Percentiles rank a stretch among this genome's conserved stretches.
These are phyloP conservation scores for Leucophenga montana DNA, from an alignment of 2,888 invertebrate species.

Conservation along the genomic window DNA sequence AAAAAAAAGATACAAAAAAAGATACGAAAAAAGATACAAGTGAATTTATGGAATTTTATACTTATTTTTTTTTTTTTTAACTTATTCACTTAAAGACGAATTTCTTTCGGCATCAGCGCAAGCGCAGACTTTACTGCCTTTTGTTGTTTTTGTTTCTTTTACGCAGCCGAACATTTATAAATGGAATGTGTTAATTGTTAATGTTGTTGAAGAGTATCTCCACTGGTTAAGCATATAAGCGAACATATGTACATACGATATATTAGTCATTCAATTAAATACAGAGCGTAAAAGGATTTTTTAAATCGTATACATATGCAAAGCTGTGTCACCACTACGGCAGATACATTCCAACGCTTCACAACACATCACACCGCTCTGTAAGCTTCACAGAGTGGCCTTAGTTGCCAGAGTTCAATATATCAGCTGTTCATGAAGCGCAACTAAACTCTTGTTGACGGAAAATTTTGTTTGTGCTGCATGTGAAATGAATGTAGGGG, in stretches of 20 bases:
- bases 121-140: not conserved
- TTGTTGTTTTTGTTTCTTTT: not conserved
- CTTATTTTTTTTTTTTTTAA: not conserved
- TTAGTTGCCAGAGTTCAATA: not conserved
- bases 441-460: not conserved
- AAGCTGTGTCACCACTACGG: too few species aligned
- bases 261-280: too few species aligned
- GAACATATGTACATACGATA: not conserved
- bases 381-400: too few species aligned
- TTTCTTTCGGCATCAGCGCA: not conserved
- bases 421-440: not conserved
- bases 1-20: not conserved
- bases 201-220: not conserved
- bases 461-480: not conserved
- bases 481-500: too few species aligned
- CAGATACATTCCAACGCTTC: too few species aligned
- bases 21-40: not conserved
- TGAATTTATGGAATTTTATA: not conserved
- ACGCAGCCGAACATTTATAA: not conserved
- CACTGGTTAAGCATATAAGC: not conserved
- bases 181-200: not conserved
- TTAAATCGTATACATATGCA: too few species aligned
- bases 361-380: too few species aligned
- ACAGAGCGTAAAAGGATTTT: too few species aligned
- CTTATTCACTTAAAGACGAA: not conserved